phyloP scores from a whole-genome alignment of 1,140 invertebrate genomes.

The Patella vulgata region DNA sequence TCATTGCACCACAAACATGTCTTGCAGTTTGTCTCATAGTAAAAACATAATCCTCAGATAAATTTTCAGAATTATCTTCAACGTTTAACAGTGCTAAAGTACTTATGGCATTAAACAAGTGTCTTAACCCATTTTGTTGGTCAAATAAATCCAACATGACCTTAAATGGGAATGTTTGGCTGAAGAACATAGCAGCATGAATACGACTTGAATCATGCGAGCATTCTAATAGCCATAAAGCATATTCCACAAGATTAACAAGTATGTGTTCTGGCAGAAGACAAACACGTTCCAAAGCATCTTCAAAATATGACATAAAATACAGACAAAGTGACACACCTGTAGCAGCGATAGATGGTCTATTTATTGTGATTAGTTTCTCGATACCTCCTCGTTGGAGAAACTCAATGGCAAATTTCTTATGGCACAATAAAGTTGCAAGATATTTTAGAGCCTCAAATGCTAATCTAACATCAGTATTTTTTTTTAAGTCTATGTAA shows the following conservation, averaged over 20 bases:
- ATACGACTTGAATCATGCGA: conserved; percentile 95
- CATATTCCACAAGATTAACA: conserved; percentile 81
- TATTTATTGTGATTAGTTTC: conserved; percentile 85
- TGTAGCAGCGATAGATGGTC: conserved; percentile 92
- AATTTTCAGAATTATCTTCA: conserved; percentile 71
- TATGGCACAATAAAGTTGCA: conserved; percentile 92
- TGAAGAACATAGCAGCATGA: conserved; percentile 98
- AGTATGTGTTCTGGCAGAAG: conserved; percentile 82
- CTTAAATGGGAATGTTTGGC: conserved; percentile 90
- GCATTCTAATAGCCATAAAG: conserved; percentile 92
- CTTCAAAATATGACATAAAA: conserved; percentile 96
- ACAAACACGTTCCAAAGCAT: conserved; percentile 95
- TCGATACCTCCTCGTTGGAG: conserved; percentile 84
- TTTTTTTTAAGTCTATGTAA: conserved; percentile 90
- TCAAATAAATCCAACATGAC: conserved; percentile 94
- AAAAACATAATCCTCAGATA: conserved; percentile 91
- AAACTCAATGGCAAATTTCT: conserved; percentile 97
- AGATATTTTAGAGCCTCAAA: conserved; percentile 92
- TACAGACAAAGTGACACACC: conserved; percentile 96
- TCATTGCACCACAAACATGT: conserved; percentile 90
- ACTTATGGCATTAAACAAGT: conserved; percentile 92
- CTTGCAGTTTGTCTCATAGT: conserved; percentile 93
- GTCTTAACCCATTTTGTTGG: conserved; percentile 87
- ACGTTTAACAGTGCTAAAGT: conserved; percentile 82
- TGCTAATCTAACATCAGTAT: conserved; percentile 87